Base-by-base conservation (phyloP, 2,113 vertebrate genomes). In the Arothron firmamentum region DNA sequence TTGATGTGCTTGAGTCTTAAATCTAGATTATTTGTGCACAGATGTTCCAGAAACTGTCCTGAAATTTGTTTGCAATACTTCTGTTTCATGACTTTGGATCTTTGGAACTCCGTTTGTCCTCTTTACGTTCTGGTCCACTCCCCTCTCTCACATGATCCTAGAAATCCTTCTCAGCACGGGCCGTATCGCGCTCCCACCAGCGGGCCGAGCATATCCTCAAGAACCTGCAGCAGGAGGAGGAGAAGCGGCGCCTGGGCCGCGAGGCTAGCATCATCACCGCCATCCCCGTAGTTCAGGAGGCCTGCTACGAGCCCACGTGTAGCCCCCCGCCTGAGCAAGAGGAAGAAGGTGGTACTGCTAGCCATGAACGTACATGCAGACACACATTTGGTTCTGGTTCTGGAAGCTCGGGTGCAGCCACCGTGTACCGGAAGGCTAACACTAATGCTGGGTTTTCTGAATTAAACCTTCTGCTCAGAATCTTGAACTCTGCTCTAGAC, bases 221-320 rank as follows among this genome's bases (percentile, higher is more conserved):
- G 90, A 99, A 98, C 85, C 89, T 99, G 84, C 97, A 99, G 75
- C 97, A 99, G 72, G 96, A 99, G 69, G 97, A 99, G 45, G 96
- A 98, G 83, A 97, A 97, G 85, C 92, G 96, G 14, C 93, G 96
- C 0, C 88, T 99, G 56, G 97, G 97, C 31, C 88, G 96, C 3
- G 97, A 99, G 88, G 97, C 97, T 74, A 99, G 96, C 82, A 94
- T 99, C 56, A 97, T 99, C 84, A 98, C 96, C 0, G 96, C 97
- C 81, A 98, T 98, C 64, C 95, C 97, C 1, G 93, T 98, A 82
- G 95, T 95, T 18, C 96, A 99, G 80, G 96, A 99, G 83, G 94
- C 97, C 58, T 98, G 97, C 79, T 99, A 98, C 0, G 96, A 99
- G 75, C 96, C 97, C 56, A 96, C 92, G 3, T 98, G 96, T 70